Base-by-base conservation (phyloP, 2,888 invertebrate genomes). In the Hypolimnas misippus region DNA sequence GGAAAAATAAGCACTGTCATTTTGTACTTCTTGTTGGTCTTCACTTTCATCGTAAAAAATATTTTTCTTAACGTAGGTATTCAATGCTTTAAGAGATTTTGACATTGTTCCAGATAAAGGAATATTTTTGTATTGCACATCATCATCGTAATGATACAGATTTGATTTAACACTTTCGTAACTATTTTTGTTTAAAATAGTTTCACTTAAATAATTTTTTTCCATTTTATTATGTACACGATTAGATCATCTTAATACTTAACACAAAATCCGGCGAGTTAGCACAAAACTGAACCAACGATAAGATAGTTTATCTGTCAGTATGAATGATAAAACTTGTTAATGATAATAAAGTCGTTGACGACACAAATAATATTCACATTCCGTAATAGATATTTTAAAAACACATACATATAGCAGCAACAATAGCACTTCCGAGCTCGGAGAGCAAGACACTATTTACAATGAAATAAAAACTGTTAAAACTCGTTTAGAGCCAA, bases 31-130 rank as follows among this genome's bases (percentile, higher is more conserved):
- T 61, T 81, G 79, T 4, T 46, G 62, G 4, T 69, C 72, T 42
- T 70, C 83, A 66, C 78, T 81, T 61, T 89, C 84, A 56, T 88
- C 89, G 54, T 84, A 85, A 8, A 88, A 76, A 65, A 92, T 80
- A 82, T 91, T 91, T 62, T 86, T 87, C 72, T 88, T 91, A 2
- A 92, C 82, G 66, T 85, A 92, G 66, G 83, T 86, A 68, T 92
- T 92, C 40, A 91, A 71, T n/a, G 92, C 92, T 51, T 86, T 72
- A 56, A 84, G 73, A 5, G 92, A 91, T 76, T 82, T 88, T 6
- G 91, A 86, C 73, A 89, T 74, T 1, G 88, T 84, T 33, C 86
- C 84, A 2, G 87, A 83, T 6, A 70, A 70, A 1, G 87, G 86
- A 1, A 89, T 85, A 64, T 90, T 87, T 73, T 84, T 86, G 59